Evolutionary conservation across 2,888 invertebrate genomes (phyloP), one percentile per base, ranked within the genome.

Genomic region (Tholera decimalis): DNA sequence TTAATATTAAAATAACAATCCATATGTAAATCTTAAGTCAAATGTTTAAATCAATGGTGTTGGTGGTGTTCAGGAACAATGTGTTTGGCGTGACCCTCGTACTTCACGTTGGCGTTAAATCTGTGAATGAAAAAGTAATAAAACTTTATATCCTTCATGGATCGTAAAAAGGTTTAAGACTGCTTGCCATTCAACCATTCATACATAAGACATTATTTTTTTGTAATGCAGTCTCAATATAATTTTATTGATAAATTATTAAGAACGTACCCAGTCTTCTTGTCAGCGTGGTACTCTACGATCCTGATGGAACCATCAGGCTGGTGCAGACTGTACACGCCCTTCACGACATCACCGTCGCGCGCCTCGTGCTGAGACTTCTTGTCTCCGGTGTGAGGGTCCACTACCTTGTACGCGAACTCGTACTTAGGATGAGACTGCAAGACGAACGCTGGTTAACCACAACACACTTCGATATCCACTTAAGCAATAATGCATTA

Each of bases 261-360:
- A 20, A 3, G n/a, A 15, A 53, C 44, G 58, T 0, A 73, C 77
- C 62, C 80, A n/a, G 57, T 83, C 47, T 65, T 76, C 35, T 80
- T 66, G n/a, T 80, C 79, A 18, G 72, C 72, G 50, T 81, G 64
- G 72, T 77, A 75, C 61, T 85, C 69, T 13, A 86, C 83, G 49
- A 83, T 57, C 47, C 87, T 66, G 79, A 94, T 73, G 79, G 94
- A 91, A 63, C 95, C 93, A 55, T 91, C 91, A 53, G 95, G 89
- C 77, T 78, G 58, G 76, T 94, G 92, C 56, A 96, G 87, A 50
- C 91, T 91, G 86, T 96, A 96, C 79, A 95, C 55, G 41, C 96
- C 96, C 83, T 96, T 94, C 59, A 96, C 96, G 41, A 92, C 95
- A 81, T 96, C 94, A 5, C 96, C 96, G 87, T 96, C 94, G 59